Percentiles rank a stretch among this genome's conserved stretches.
Evolutionary conservation across 92 coral and sea anemone species (phyloP).

Genomic region (Porites rus): DNA sequence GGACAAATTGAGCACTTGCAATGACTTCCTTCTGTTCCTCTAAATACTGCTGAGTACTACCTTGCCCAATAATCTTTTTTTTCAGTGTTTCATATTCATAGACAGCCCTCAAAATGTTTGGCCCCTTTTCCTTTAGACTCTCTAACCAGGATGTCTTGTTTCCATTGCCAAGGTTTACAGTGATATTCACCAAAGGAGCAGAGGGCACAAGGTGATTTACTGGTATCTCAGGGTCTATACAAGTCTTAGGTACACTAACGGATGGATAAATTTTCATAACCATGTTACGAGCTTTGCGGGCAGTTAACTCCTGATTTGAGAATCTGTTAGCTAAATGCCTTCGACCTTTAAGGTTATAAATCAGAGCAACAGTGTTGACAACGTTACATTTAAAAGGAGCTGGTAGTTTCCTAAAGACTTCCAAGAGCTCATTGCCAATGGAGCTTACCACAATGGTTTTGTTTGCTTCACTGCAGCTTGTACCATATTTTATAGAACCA

Average conservation of each 20-base stretch:
- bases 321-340: slow-evolving; percentile 8
- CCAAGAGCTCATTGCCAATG: slow-evolving; percentile 27
- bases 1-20: slow-evolving; percentile 32
- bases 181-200: slow-evolving; percentile 76
- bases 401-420: slow-evolving; percentile 74
- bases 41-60: slow-evolving; percentile 8
- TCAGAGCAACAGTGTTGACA: slow-evolving; percentile 62
- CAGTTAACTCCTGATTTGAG: slow-evolving; percentile 27
- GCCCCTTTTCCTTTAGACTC: slow-evolving; percentile 61
- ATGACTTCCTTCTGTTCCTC: slow-evolving; percentile 3
- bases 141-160: slow-evolving; percentile 68
- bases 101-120: slow-evolving; percentile 67
- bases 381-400: slow-evolving; percentile 85
- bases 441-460: slow-evolving; percentile 1
- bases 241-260: slow-evolving; percentile 53
- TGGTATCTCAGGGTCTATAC: slow-evolving; percentile 46
- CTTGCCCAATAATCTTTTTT: slow-evolving; percentile 1
- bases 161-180: slow-evolving; percentile 62
- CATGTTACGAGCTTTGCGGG: slow-evolving; percentile 57
- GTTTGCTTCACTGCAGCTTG: background rate
- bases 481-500: background rate
- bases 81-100: slow-evolving; percentile 28
- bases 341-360: slow-evolving; percentile 35
- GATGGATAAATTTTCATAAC: slow-evolving; percentile 55
- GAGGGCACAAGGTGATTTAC: slow-evolving; percentile 41